These are phyloP conservation scores for Thumatha senex DNA, from an alignment of 2,888 invertebrate genomes.

Conservation along the genomic window DNA sequence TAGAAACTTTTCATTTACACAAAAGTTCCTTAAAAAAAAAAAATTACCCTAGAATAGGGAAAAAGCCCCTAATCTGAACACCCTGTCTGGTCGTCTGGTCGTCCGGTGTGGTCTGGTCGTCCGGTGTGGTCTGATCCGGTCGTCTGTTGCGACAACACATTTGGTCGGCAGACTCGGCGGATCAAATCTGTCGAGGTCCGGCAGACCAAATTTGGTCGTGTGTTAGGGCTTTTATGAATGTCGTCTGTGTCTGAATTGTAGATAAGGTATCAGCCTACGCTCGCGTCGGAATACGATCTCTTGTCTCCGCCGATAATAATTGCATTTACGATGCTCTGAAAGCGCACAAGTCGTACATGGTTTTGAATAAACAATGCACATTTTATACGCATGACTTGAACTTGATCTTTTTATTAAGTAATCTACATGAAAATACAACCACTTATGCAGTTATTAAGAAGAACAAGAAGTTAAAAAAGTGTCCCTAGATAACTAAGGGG, in stretches of 20 bases:
- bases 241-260: neutral
- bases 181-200: too few species aligned
- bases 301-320: conserved; percentile 22
- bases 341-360: conserved; percentile 9
- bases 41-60: too few species aligned
- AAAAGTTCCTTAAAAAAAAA: too few species aligned
- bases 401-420: neutral
- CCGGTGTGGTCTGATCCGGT: too few species aligned
- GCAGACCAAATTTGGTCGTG: too few species aligned
- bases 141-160: too few species aligned
- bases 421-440: neutral
- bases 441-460: neutral
- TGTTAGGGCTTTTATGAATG: too few species aligned
- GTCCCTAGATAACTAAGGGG: neutral
- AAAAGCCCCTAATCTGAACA: too few species aligned
- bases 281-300: neutral
- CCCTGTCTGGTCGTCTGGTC: too few species aligned
- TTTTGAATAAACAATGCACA: conserved; percentile 25
- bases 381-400: conserved; percentile 9
- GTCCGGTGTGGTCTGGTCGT: too few species aligned
- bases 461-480: neutral
- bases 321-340: conserved; percentile 19
- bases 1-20: too few species aligned
- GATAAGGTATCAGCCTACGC: conserved; percentile 3
- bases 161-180: too few species aligned